Base-by-base conservation (phyloP, 2,888 invertebrate species). In the Drosophila colorata region DNA sequence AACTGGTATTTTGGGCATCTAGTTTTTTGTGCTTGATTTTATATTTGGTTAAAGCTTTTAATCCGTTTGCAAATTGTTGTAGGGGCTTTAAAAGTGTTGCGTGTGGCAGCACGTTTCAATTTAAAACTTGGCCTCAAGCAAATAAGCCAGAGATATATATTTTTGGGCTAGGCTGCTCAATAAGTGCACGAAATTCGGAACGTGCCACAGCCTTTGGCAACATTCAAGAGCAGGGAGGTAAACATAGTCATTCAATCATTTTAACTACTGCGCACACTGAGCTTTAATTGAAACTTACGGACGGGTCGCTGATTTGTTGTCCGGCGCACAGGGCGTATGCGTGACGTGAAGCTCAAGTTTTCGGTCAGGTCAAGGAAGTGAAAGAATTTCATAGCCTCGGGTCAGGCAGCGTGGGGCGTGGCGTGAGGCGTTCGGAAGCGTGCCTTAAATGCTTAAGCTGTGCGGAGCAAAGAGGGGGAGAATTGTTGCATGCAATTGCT, bases 401-500 rank as follows among this genome's bases (percentile, higher is more conserved):
- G 74, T 33, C 20, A 43, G 52, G 55, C 40, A 41, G 16, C 16
- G 28, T 14, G 49, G 14, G 35, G 3, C 20, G 47, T n/a, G 46
- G 31, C 28, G 46, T 28, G 8, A 28, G 28, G 35, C 48, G 35
- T 56, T 68, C 74, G 86, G 78, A 86, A 88, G 86, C 83, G 88
- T 86, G 88, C 80, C 78, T 83, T 74, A 88, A 86, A 86, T 87
- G 86, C 69, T 78, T 86, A 82, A 83, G 85, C 79, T 78, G 68
- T 41, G 33, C 23, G 43, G 33, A 4, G 33, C 23, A 16, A 9
- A 59, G 61, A n/a, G 33, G 25, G 60, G 33, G 33, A n/a, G 75
- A 75, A 80, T 87, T 84, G 81, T 87, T 81, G 82, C 83, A 83
- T 83, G 83, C 83, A 84, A 84, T 82, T 82, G 81, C 79, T 82